Percentiles rank a stretch among this genome's conserved stretches.
phyloP scores from a whole-genome alignment of 2,888 invertebrate genomes.

The Diarsia rubi region DNA sequence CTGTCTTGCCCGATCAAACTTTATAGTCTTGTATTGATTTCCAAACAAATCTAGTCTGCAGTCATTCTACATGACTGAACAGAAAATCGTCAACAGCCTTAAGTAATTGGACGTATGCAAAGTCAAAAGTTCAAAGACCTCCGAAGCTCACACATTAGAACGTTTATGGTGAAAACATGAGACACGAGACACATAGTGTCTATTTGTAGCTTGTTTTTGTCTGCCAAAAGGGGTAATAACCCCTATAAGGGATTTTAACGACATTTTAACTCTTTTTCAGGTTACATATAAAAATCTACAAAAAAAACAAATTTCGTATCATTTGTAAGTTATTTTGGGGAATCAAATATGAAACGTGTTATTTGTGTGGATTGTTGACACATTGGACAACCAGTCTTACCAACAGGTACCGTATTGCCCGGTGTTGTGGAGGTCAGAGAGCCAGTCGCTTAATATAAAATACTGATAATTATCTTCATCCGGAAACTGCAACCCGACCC shows the following conservation, averaged over 20 bases:
- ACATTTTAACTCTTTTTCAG: not conserved
- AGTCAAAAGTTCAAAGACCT: constrained; percentile 9
- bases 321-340: not conserved
- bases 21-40: not conserved
- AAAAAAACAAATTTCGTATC: not conserved
- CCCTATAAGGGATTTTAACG: too few relatives aligned
- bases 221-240: not conserved
- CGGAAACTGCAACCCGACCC: too few relatives aligned
- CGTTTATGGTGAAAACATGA: not conserved
- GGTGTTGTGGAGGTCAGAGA: not conserved
- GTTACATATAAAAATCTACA: not conserved
- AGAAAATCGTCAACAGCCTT: not conserved
- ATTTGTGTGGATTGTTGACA: not conserved
- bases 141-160: not conserved
- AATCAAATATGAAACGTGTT: not conserved
- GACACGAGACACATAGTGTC: not conserved
- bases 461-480: too few relatives aligned
- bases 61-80: not conserved
- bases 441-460: not conserved
- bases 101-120: not conserved
- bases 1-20: not conserved
- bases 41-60: not conserved
- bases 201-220: constrained; percentile 24
- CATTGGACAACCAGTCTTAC: not conserved
- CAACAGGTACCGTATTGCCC: not conserved